Evolutionary conservation across 2,113 vertebrate genomes (phyloP), one percentile per base, ranked within the genome.

Genomic region (Lonchura striata): DNA sequence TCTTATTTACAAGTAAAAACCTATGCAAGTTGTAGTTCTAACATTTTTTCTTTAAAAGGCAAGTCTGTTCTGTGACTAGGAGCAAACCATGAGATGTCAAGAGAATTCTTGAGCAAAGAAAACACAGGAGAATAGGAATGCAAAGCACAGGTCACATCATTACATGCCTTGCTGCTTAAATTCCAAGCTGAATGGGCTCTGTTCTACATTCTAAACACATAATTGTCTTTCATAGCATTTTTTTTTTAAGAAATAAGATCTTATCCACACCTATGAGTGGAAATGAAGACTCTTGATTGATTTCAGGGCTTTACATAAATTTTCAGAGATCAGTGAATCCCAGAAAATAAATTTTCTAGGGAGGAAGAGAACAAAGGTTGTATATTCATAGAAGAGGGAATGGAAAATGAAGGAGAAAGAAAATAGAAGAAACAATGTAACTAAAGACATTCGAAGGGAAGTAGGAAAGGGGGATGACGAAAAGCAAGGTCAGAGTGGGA

Each of bases 371-470:
- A 30, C 8, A 17, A 6, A 49, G 15, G 13, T 19, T 69, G 2
- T 9, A n/a, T 14, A 6, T 65, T 6, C 16, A 7, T 18, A 54
- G 9, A 14, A 15, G 17, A 68, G 10, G 28, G 24, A 63, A 44
- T 5, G 18, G 4, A 24, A n/a, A 90, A 66, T 25, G 10, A 39
- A 2, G 5, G 15, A 61, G 23, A 75, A 65, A 71, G 13, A 89
- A 31, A 86, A 30, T 2, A 47, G 22, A 37, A 83, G 5, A 3
- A 6, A 77, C 24, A 71, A 39, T 15, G 9, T 53, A 66, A 44
- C 5, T 35, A 33, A 49, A 44, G 17, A 11, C 3, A 0, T 30
- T 9, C 0, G 0, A 85, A 60, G 19, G 15, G 17, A 59, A 52
- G 7, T 23, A 70, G 23, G 15, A 71, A 69, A 56, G 21, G 3